Base-by-base conservation (phyloP, 2,797 vertebrate species). In the Sylvilagus floridanus region DNA sequence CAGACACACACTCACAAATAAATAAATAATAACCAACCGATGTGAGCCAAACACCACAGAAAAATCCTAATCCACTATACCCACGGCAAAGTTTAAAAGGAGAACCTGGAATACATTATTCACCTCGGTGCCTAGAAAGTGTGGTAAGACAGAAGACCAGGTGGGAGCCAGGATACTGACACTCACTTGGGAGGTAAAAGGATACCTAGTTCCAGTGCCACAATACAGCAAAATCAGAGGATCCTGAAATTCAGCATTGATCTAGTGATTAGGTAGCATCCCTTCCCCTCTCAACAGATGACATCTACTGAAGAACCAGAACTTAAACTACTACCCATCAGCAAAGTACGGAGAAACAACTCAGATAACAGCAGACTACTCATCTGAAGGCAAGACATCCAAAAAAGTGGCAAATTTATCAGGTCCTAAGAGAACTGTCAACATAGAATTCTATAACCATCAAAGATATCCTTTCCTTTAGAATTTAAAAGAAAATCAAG, bases 131-230 rank as follows among this genome's bases (percentile, higher is more conserved):
- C 22, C 12, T 28, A 28, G 22, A 78, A 26, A 37, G 72, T 16
- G 4, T 12, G 16, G 2, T 24, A 22, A 22, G 72, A 77, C 11
- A 47, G 32, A 28, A 19, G 68, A 57, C 17, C 14, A 47, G 16
- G 28, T 10, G 30, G 22, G 24, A 62, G 7, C n/a, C 73, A n/a
- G 57, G 63, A 50, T 30, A 19, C 21, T 52, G 32, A 71, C 1
- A 19, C 5, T 22, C 24, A 30, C 35, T 16, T 24, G 14, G 32
- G 3, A 65, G 30, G 12, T 19, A 6, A 4, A 0, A 1, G 9
- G 19, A 63, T 57, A 28, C 22, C 32, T 37, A 22, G 16, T 50
- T 57, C 60, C 60, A 30, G 13, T 19, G 1, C 17, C 1, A 16
- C 5, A 17, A 16, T 24, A 22, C n/a, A 42, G 52, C 16, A 63